These are phyloP conservation scores for Pedionomus torquatus DNA, from an alignment of 2,113 vertebrate species.

Conservation along the genomic window DNA sequence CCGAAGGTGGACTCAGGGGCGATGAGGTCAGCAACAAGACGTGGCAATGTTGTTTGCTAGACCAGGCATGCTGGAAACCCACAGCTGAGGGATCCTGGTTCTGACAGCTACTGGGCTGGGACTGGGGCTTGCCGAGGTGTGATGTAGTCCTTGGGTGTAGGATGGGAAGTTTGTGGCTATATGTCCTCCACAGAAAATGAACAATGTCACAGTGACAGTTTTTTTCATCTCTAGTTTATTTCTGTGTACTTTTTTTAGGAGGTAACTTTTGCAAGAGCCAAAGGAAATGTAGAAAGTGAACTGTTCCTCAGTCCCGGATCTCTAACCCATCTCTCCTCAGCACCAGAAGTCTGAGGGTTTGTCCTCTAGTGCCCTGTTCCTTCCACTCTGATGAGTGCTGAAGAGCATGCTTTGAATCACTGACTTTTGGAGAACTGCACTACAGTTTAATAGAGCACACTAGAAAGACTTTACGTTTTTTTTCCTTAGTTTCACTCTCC, in stretches of 20 bases:
- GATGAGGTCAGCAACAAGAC: not conserved
- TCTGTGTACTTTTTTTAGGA: not conserved
- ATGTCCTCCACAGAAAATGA: not conserved
- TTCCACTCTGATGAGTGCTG: not conserved
- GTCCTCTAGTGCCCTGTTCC: not conserved
- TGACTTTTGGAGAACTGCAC: not conserved
- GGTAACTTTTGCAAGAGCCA: not conserved
- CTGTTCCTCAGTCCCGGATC: not conserved
- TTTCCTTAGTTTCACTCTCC: not conserved
- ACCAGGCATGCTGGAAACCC: not conserved
- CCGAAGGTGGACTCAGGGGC: not conserved
- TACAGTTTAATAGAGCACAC: not conserved
- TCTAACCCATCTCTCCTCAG: not conserved
- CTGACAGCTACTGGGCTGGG: not conserved
- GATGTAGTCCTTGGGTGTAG: not conserved
- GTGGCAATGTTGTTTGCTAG: not conserved
- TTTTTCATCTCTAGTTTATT: not conserved
- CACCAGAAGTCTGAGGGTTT: not conserved
- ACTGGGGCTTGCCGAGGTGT: not conserved
- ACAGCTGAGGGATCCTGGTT: not conserved
- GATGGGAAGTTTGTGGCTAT: not conserved
- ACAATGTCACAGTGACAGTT: not conserved
- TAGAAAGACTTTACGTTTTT: not conserved
- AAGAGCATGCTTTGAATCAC: not conserved
- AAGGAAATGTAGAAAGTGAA: not conserved